Percentiles rank a stretch among this genome's conserved stretches.
Evolutionary conservation across 2,888 invertebrate genomes (phyloP).

Genomic region (Didymodactylos carnosus): DNA sequence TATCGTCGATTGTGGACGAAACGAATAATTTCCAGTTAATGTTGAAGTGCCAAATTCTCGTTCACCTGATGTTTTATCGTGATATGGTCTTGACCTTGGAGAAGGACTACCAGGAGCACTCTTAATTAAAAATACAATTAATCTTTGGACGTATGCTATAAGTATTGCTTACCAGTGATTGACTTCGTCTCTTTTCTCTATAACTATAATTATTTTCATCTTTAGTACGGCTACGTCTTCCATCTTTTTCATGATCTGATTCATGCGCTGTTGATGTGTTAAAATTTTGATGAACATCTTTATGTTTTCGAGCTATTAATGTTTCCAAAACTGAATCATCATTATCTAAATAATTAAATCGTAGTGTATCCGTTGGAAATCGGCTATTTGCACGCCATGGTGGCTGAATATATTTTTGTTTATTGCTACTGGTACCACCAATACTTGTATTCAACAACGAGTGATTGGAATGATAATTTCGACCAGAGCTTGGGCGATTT

Average conservation of each 20-base stretch:
- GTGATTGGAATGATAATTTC: neutral
- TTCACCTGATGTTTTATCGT: neutral
- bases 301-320: neutral
- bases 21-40: too few relatives aligned
- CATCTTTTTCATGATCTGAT: neutral
- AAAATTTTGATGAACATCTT: too few relatives aligned
- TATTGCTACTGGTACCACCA: too few relatives aligned
- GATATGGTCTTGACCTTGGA: too few relatives aligned
- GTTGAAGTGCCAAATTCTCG: too few relatives aligned
- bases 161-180: neutral
- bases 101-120: neutral
- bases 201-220: neutral
- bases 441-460: neutral
- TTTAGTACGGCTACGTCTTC: neutral
- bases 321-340: neutral
- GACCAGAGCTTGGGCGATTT: neutral
- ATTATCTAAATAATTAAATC: constrained; percentile 10
- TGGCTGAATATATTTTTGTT: neutral
- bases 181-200: neutral
- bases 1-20: neutral
- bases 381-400: constrained; percentile 12
- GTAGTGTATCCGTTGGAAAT: constrained; percentile 6
- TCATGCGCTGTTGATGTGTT: neutral
- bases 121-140: too few relatives aligned
- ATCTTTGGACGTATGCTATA: too few relatives aligned